These are phyloP conservation scores for Apeira syringaria DNA, from an alignment of 2,888 invertebrate species.

Conservation along the genomic window DNA sequence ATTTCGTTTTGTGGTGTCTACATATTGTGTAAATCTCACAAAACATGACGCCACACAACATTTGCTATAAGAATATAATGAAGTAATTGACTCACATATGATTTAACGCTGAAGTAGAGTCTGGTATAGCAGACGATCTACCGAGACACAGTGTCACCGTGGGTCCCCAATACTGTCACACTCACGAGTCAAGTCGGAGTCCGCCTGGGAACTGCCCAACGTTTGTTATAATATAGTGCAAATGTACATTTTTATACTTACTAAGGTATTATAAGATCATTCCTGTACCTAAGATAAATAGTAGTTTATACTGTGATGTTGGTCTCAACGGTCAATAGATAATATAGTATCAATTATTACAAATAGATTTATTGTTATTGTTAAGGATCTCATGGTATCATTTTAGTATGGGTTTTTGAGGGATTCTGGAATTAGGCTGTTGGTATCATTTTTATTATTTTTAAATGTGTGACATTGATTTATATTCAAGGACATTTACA, in stretches of 20 bases:
- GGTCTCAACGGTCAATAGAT: slow-evolving; percentile 80
- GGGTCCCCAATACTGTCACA: too few relatives aligned
- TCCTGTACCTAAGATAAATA: slow-evolving; percentile 81
- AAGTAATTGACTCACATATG: too few relatives aligned
- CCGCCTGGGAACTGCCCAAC: slow-evolving; percentile 64
- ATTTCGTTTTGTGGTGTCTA: too few relatives aligned
- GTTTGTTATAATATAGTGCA: slow-evolving; percentile 64
- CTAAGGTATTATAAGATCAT: slow-evolving; percentile 72
- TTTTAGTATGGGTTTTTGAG: slow-evolving; percentile 65
- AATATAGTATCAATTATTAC: slow-evolving; percentile 79
- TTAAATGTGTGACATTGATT: slow-evolving; percentile 42
- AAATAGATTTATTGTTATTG: slow-evolving; percentile 79
- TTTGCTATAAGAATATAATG: too few relatives aligned
- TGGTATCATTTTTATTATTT: slow-evolving; percentile 59
- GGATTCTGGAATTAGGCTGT: slow-evolving; percentile 73
- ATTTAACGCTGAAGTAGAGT: too few relatives aligned
- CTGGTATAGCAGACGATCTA: too few relatives aligned
- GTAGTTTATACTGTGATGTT: slow-evolving; percentile 81
- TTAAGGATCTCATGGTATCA: slow-evolving; percentile 81
- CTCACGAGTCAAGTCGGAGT: slow-evolving; percentile 40
- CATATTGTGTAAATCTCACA: too few relatives aligned
- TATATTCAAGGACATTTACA: slow-evolving; percentile 28
- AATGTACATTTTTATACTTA: slow-evolving; percentile 66
- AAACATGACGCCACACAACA: too few relatives aligned
- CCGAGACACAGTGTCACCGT: too few relatives aligned